phyloP scores from a whole-genome alignment of 2,113 vertebrate genomes.

The Pelecanoides urinatrix region DNA sequence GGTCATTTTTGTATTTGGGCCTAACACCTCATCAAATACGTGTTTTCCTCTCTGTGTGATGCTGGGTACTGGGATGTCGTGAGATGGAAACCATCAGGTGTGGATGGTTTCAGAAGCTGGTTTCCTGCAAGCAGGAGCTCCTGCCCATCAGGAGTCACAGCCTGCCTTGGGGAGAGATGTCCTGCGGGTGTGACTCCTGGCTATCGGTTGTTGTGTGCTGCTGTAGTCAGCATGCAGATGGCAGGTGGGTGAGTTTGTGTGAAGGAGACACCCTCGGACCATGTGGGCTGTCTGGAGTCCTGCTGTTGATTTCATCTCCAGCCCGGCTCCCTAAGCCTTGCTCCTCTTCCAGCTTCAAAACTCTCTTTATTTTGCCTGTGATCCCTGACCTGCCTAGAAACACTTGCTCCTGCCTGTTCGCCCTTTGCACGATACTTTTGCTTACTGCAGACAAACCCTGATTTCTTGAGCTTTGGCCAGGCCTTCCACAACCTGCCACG shows the following conservation, averaged over 20 bases:
- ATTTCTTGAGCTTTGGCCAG: neutral
- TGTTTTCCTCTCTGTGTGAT: neutral
- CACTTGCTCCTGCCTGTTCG: neutral
- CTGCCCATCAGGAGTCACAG: neutral
- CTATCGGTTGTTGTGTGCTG: neutral
- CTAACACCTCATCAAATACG: neutral
- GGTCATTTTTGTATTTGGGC: neutral
- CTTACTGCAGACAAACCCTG: neutral
- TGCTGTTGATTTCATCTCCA: neutral
- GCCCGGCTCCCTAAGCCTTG: neutral
- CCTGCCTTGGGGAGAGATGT: neutral
- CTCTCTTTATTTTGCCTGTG: neutral
- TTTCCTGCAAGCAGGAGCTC: neutral
- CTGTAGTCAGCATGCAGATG: fast-evolving
- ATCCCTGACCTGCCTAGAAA: neutral
- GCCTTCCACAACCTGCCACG: fast-evolving
- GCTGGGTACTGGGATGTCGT: neutral
- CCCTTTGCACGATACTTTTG: neutral
- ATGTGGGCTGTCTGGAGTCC: neutral
- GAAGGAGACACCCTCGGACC: neutral
- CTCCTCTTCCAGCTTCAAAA: neutral
- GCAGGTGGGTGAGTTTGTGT: neutral
- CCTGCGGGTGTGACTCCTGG: neutral
- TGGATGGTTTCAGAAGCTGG: neutral
- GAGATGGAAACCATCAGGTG: neutral